Evolutionary conservation across 2,113 vertebrate species (phyloP), one percentile per base, ranked within the genome.

Genomic region (Channa argus): DNA sequence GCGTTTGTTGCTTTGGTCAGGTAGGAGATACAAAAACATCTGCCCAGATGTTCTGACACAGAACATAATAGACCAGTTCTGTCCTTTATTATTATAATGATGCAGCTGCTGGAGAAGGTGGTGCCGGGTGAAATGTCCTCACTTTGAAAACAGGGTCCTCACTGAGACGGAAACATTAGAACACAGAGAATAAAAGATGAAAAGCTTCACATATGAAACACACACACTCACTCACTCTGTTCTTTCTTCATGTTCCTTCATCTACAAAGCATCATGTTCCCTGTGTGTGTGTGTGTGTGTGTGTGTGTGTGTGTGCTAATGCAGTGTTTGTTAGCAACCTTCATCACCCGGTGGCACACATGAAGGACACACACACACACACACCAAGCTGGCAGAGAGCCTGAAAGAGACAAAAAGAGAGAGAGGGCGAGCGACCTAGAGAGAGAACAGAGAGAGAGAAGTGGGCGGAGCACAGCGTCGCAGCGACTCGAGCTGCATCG

Each of bases 401-500:
- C 63, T 70, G 52, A 51, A 3, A 36, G 63, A 55, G 24, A 78
- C 14, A 38, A 33, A 59, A 56, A 43, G 34, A 49, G 65, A 14
- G 54, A n/a, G 44, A 44, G 62, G 54, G 43, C n/a, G 60, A 66
- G 60, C 6, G 52, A 61, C 36, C 8, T 7, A 3, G 47, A 59
- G 46, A 44, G 50, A 36, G 77, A 63, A 63, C 34, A 3, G 52
- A 52, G 63, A 62, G 61, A 62, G 61, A 70, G 81, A 58, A 54
- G 83, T 63, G 84, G 77, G 84, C 80, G 83, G 65, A 88, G 80
- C 71, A 56, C 12, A 2, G 54, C 58, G 65, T 64, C 33, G 83
- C 71, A 84, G 71, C 8, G 66, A 79, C 71, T 36, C 9, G 8
- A 73, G 75, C 88, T 91, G 86, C 89, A 80, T 82, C 52, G 47